Evolutionary conservation across 2,797 vertebrate species (phyloP).

Genomic region (Iguana delicatissima): DNA sequence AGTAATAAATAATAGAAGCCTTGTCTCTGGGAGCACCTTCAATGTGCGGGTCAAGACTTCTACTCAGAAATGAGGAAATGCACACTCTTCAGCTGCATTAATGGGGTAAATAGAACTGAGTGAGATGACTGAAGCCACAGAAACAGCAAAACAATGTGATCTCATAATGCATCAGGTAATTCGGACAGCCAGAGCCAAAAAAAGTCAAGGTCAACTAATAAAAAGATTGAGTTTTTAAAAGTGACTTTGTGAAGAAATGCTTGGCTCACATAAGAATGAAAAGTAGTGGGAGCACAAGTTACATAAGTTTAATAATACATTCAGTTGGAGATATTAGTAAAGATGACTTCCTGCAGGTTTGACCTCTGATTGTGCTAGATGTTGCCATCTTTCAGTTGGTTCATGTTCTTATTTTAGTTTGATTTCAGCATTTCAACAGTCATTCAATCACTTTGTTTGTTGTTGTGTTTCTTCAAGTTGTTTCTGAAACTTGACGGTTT

Average conservation of each 20-base stretch:
- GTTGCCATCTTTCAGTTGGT: not conserved
- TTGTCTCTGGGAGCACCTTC: not conserved
- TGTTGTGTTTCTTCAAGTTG: too few relatives aligned
- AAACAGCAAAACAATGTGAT: not conserved
- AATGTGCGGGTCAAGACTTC: not conserved
- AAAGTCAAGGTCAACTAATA: not conserved
- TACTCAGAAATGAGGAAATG: not conserved
- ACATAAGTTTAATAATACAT: not conserved
- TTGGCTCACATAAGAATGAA: not conserved
- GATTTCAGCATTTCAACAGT: not conserved
- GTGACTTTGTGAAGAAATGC: not conserved
- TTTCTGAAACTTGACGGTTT: too few relatives aligned
- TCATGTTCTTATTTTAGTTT: not conserved
- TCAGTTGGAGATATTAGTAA: not conserved
- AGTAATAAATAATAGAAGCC: too few relatives aligned
- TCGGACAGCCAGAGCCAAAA: not conserved
- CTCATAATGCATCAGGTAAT: not conserved
- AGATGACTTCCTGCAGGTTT: not conserved
- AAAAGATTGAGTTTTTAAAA: not conserved
- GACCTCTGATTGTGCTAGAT: not conserved
- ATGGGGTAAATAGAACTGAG: not conserved
- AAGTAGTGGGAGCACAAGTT: not conserved
- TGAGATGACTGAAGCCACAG: not conserved
- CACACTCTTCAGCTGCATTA: not conserved
- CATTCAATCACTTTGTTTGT: not conserved